phyloP scores from a whole-genome alignment of 2,888 invertebrate genomes.

The Caenorhabditis sulstoni region DNA sequence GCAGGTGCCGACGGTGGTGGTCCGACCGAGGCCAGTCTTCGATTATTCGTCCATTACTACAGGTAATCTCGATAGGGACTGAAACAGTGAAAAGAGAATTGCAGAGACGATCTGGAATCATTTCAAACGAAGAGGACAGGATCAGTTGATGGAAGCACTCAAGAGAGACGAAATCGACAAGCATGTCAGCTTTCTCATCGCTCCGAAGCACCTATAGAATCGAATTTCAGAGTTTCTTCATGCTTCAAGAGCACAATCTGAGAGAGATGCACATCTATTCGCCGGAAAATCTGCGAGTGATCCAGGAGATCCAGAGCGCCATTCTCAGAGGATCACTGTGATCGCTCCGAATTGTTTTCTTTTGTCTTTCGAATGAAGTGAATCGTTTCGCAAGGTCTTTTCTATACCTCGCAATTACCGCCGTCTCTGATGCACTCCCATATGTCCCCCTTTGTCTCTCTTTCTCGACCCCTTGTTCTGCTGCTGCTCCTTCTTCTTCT shows the following conservation, averaged over 20 bases:
- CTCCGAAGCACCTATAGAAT: not conserved
- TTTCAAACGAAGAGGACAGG: slow-evolving; percentile 17
- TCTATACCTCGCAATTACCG: too few relatives aligned
- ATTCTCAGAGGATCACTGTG: slow-evolving; percentile 21
- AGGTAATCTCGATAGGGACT: too few relatives aligned
- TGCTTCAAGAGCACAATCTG: slow-evolving; percentile 12
- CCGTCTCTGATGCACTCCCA: too few relatives aligned
- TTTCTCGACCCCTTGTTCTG: not conserved
- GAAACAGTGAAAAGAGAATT: too few relatives aligned
- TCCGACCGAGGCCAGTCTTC: slow-evolving; percentile 19
- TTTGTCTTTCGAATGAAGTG: not conserved
- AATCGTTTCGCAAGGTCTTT: too few relatives aligned
- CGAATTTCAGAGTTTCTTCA: slow-evolving; percentile 51
- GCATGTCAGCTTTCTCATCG: slow-evolving; percentile 22
- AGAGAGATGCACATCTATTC: slow-evolving; percentile 35
- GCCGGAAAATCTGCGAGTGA: slow-evolving; percentile 13
- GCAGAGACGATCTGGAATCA: slow-evolving; percentile 51
- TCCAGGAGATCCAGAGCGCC: slow-evolving; percentile 40
- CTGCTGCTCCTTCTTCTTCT: not conserved
- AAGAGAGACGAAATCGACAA: slow-evolving; percentile 53
- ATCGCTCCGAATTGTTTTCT: not conserved
- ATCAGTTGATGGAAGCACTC: slow-evolving; percentile 33
- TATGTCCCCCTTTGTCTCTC: not conserved
- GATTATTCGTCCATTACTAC: slow-evolving; percentile 5
- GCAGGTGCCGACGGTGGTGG: slow-evolving; percentile 46